Evolutionary conservation across 2,888 invertebrate genomes (phyloP).

Genomic region (Rhodophaea formosa): DNA sequence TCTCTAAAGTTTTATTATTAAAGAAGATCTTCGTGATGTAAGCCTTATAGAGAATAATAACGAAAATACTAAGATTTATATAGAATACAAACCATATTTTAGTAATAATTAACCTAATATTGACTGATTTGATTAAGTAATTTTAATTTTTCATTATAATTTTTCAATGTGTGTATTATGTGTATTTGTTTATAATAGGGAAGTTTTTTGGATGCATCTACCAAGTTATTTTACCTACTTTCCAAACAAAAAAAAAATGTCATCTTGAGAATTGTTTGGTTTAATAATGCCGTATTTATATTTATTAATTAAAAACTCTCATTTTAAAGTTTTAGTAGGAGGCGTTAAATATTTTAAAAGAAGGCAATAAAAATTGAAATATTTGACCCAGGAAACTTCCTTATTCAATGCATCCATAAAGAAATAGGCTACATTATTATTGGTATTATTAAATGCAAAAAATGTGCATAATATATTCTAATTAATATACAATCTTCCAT

Average conservation of each 20-base stretch:
- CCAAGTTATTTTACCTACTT: not conserved
- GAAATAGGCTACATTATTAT: not conserved
- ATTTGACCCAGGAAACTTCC: not conserved
- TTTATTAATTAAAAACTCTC: no score
- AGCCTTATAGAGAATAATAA: slow-evolving; percentile 18
- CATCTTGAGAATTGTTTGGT: no score
- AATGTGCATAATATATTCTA: not conserved
- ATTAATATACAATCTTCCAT: slow-evolving; percentile 2
- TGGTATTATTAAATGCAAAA: slow-evolving; percentile 6
- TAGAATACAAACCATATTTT: slow-evolving; percentile 25
- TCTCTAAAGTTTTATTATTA: slow-evolving; percentile 3
- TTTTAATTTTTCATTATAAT: slow-evolving; percentile 31
- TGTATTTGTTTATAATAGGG: slow-evolving; percentile 18
- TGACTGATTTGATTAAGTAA: slow-evolving; percentile 70
- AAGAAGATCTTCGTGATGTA: slow-evolving; percentile 6
- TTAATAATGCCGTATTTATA: no score
- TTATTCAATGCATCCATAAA: not conserved
- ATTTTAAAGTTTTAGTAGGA: not conserved
- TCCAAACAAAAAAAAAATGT: not conserved
- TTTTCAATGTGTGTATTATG: slow-evolving; percentile 24
- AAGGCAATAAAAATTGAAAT: not conserved
- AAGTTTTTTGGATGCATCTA: not conserved
- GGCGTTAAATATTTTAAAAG: not conserved
- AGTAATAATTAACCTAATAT: slow-evolving; percentile 42
- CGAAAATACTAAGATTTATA: slow-evolving; percentile 13